phyloP scores from a whole-genome alignment of 2,888 invertebrate genomes.

The Heliothis peltigera region DNA sequence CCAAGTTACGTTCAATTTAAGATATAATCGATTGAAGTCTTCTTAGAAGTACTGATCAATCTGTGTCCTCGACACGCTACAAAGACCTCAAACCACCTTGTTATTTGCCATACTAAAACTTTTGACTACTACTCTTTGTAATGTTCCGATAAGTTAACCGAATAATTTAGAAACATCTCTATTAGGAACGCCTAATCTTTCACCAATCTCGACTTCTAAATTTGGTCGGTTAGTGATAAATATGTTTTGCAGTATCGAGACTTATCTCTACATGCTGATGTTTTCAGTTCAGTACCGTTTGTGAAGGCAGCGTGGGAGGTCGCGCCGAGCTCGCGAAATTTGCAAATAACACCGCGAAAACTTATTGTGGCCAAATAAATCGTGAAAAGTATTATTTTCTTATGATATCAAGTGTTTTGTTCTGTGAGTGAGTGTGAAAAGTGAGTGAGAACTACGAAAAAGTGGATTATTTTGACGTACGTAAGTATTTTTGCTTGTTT shows the following conservation, averaged over 20 bases:
- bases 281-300: slow-evolving; percentile 47
- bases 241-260: slow-evolving; percentile 40
- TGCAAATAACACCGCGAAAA: slow-evolving; percentile 59
- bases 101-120: neutral
- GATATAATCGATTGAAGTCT: neutral
- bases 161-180: neutral
- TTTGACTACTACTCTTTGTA: slow-evolving; percentile 10
- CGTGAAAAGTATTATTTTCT: slow-evolving; percentile 4
- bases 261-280: slow-evolving; percentile 46
- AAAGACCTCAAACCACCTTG: too few species aligned
- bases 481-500: slow-evolving; percentile 44
- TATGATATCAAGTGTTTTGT: slow-evolving; percentile 40
- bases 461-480: slow-evolving; percentile 50
- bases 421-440: slow-evolving; percentile 47
- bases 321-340: slow-evolving; percentile 27
- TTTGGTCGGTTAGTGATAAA: slow-evolving; percentile 34
- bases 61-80: neutral
- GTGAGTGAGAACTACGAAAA: slow-evolving; percentile 36
- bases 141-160: slow-evolving; percentile 12
- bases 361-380: slow-evolving; percentile 25
- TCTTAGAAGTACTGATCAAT: neutral
- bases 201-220: slow-evolving; percentile 18
- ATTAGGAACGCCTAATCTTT: neutral
- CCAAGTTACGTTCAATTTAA: too few species aligned
- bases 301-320: slow-evolving; percentile 22